phyloP scores from a whole-genome alignment of 37 sponge, comb jelly and placozoan species.

The Theonella swinhoei region DNA sequence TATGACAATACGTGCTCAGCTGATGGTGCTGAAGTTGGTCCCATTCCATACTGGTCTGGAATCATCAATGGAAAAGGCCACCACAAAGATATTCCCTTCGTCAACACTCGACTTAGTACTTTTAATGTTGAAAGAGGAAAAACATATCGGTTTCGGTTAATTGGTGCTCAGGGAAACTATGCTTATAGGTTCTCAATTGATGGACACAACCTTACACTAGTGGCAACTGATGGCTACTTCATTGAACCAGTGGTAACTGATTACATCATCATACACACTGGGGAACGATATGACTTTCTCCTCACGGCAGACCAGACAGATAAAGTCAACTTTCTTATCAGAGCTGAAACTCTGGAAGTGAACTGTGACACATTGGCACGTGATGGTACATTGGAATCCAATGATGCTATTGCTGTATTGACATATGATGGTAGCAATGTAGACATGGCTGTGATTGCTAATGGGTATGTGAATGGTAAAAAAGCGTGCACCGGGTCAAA shows the following conservation, averaged over 20 bases:
- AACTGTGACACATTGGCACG: no score
- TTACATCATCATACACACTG: constrained; percentile 71
- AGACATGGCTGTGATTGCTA: no score
- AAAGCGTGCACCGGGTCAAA: background rate
- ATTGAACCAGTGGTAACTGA: constrained; percentile 47
- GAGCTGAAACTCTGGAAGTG: constrained; percentile 64
- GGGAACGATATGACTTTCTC: constrained; percentile 83
- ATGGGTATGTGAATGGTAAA: no score
- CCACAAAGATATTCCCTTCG: constrained; percentile 32
- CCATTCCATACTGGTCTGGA: constrained; percentile 50
- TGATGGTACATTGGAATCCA: no score
- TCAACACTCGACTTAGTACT: constrained; percentile 27
- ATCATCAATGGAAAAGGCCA: constrained; percentile 64
- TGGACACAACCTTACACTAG: constrained; percentile 68
- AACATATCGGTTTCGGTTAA: constrained; percentile 69
- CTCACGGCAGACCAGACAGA: constrained; percentile 38
- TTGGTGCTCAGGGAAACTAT: constrained; percentile 61
- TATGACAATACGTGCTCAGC: constrained; percentile 2
- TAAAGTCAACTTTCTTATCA: constrained; percentile 47
- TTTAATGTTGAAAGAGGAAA: constrained; percentile 49
- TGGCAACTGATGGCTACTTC: constrained; percentile 64
- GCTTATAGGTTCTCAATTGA: constrained; percentile 71
- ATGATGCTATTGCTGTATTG: no score
- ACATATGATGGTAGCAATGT: no score
- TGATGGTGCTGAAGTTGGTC: constrained; percentile 29